Evolutionary conservation across 2,113 vertebrate species (phyloP).

Genomic region (Serilophus lunatus): DNA sequence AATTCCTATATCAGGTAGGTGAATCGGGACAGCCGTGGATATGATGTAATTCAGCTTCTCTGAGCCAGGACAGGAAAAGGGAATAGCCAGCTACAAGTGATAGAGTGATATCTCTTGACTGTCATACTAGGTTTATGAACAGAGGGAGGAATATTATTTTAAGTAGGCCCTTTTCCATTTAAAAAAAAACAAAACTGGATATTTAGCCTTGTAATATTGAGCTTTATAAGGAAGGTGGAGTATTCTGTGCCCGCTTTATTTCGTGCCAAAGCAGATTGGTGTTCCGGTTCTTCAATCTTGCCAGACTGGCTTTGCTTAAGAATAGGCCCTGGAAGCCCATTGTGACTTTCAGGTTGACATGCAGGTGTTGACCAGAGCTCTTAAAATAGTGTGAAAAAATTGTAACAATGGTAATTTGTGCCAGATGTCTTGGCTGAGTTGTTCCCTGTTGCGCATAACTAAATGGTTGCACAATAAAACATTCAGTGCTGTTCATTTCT

Average conservation of each 20-base stretch:
- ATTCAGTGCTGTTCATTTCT: slow-evolving; percentile 42
- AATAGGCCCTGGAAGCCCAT: slow-evolving; percentile 17
- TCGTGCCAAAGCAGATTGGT: slow-evolving; percentile 45
- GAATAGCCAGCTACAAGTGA: neutral
- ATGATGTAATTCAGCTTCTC: slow-evolving; percentile 40
- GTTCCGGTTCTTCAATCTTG: slow-evolving; percentile 32
- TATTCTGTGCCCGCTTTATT: slow-evolving; percentile 70
- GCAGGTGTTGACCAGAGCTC: slow-evolving; percentile 37
- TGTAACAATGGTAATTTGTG: slow-evolving; percentile 7
- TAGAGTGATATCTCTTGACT: neutral
- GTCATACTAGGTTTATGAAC: neutral
- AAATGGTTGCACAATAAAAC: slow-evolving; percentile 10
- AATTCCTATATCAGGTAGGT: slow-evolving; percentile 97
- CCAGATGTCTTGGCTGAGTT: slow-evolving; percentile 33
- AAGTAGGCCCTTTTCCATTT: neutral
- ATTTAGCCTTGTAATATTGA: slow-evolving; percentile 80
- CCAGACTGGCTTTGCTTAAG: neutral
- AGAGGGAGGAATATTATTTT: neutral
- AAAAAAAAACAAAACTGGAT: neutral
- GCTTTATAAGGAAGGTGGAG: slow-evolving; percentile 85
- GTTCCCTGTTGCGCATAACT: neutral
- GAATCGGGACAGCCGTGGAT: slow-evolving; percentile 13
- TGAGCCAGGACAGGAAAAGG: slow-evolving; percentile 16
- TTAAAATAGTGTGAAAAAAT: slow-evolving; percentile 11
- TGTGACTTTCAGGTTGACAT: neutral